These are phyloP conservation scores for Frankliniella intonsa DNA, from an alignment of 2,888 invertebrate genomes.

Conservation along the genomic window DNA sequence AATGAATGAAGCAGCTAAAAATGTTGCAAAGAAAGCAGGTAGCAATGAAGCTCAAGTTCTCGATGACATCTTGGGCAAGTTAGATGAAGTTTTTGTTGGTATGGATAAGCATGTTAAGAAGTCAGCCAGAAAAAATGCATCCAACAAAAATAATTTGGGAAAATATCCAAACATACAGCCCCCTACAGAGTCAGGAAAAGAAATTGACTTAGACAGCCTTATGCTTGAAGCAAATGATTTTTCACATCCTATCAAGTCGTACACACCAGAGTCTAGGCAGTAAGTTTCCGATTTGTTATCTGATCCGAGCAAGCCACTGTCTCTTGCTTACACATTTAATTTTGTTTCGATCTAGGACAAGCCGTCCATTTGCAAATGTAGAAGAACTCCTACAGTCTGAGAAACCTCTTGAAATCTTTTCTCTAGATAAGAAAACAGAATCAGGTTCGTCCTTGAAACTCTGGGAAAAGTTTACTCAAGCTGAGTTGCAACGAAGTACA, in stretches of 20 bases:
- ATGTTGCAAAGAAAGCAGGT: conserved; percentile 65
- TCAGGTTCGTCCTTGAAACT: conserved; percentile 49
- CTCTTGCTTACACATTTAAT: not conserved
- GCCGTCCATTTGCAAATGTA: not conserved
- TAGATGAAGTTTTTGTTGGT: conserved; percentile 50
- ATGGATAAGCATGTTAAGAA: conserved; percentile 37
- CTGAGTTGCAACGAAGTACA: conserved; percentile 62
- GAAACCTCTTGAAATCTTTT: conserved; percentile 62
- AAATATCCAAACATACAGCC: not conserved
- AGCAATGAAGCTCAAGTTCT: conserved; percentile 66
- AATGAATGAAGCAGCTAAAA: conserved; percentile 60
- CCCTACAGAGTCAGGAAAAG: conserved; percentile 48
- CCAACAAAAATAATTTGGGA: conserved; percentile 32
- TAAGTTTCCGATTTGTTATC: not conserved
- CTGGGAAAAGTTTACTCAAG: conserved; percentile 63
- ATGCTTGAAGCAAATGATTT: not conserved
- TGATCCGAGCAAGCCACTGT: not conserved
- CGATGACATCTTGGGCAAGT: conserved; percentile 65
- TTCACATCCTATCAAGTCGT: not conserved
- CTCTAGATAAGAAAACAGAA: conserved; percentile 35
- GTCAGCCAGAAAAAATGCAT: conserved; percentile 33
- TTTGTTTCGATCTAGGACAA: too few species aligned
- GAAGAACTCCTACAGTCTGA: conserved; percentile 42
- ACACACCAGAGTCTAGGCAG: too few species aligned
- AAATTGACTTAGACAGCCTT: not conserved